These are phyloP conservation scores for Tenodera sinensis DNA, from an alignment of 2,888 invertebrate genomes.

Conservation along the genomic window DNA sequence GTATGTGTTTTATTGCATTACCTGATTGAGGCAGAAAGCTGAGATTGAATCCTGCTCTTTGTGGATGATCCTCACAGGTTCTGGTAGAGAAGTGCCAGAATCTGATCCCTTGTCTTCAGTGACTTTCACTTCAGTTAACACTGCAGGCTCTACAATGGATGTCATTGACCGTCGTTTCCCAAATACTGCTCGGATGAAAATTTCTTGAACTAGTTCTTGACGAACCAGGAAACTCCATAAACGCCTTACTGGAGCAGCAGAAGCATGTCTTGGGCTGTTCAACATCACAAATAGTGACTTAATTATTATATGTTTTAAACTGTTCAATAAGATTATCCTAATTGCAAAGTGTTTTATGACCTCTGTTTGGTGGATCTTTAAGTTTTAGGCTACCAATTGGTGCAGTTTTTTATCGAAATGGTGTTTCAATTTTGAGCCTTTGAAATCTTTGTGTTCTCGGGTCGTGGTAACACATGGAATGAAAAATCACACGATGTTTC, in stretches of 20 bases:
- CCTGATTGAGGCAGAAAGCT: constrained; percentile 94
- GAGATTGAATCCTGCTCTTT: constrained; percentile 98
- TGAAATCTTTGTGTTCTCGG: too few relatives aligned
- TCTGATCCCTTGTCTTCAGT: constrained; percentile 31
- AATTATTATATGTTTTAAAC: too few relatives aligned
- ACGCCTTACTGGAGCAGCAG: constrained; percentile 73
- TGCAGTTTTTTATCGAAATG: too few relatives aligned
- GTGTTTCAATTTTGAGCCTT: too few relatives aligned
- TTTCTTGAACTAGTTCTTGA: constrained; percentile 89
- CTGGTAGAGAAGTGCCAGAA: constrained; percentile 48
- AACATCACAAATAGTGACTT: not conserved
- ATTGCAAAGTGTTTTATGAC: too few relatives aligned
- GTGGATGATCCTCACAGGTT: constrained; percentile 93
- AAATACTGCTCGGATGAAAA: constrained; percentile 94
- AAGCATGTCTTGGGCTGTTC: constrained; percentile 57
- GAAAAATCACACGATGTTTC: too few relatives aligned
- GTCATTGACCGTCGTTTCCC: constrained; percentile 65
- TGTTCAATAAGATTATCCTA: too few relatives aligned
- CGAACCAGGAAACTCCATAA: constrained; percentile 91
- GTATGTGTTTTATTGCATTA: constrained; percentile 43
- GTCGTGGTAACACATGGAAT: too few relatives aligned
- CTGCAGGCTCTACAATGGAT: constrained; percentile 38
- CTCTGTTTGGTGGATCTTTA: too few relatives aligned
- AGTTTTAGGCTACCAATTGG: too few relatives aligned
- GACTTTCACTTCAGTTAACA: constrained; percentile 15